Conservation (phyloP, 2,888 invertebrate species). For the Phyllotreta striolata region DNA sequence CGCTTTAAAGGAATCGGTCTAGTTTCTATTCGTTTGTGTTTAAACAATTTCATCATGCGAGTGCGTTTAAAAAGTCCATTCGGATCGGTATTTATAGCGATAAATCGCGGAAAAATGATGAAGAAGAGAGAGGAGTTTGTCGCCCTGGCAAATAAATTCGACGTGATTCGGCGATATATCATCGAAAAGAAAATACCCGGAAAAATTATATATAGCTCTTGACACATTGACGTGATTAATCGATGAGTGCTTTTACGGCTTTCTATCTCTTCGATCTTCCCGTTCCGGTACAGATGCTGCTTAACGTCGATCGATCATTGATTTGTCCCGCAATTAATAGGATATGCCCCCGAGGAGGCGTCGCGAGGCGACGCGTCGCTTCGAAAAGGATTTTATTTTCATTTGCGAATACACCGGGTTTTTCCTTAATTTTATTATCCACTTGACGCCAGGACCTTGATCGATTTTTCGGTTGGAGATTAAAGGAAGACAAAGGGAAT, state of each 20-base stretch:
- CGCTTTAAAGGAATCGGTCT: no score
- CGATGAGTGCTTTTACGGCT: constrained; percentile 35
- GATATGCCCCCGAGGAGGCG: no score
- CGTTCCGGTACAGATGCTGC: constrained; percentile 30
- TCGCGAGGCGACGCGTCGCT: no score
- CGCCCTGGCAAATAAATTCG: constrained; percentile 49
- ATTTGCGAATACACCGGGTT: no score
- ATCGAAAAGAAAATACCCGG: constrained; percentile 48
- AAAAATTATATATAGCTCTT: constrained; percentile 54
- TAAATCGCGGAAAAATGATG: constrained; percentile 2
- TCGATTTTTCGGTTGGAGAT: no score
- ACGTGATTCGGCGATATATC: constrained; percentile 52
- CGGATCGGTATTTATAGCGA: neutral
- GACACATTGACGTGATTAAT: constrained; percentile 56
- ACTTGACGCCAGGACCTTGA: no score
- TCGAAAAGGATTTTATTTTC: no score
- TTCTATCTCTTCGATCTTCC: constrained; percentile 29
- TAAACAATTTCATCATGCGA: no score
- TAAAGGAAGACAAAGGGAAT: no score
- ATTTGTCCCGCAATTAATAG: constrained; percentile 16
- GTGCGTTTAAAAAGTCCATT: neutral
- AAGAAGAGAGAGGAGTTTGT: constrained; percentile 32
- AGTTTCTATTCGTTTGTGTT: no score
- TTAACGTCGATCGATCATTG: constrained; percentile 24
- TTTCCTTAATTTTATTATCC: no score